phyloP scores from a whole-genome alignment of 2,797 vertebrate genomes.

The Natrix natrix region DNA sequence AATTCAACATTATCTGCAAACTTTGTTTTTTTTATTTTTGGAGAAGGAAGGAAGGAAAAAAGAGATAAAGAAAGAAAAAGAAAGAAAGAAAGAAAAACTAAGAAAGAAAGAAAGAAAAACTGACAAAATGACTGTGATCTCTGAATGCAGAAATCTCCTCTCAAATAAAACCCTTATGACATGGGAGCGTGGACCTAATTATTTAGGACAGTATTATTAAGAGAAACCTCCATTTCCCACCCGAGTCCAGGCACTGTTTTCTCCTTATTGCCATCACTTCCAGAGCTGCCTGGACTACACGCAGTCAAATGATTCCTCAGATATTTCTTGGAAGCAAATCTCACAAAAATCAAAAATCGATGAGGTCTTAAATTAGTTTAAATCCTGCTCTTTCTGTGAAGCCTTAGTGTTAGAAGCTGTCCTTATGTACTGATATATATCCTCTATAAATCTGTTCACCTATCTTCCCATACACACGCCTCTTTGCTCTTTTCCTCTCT shows the following conservation, averaged over 20 bases:
- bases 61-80: not conserved
- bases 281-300: not conserved
- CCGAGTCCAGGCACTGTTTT: not conserved
- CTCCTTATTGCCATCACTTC: not conserved
- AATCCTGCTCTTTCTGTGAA: not conserved
- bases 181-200: not conserved
- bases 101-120: not conserved
- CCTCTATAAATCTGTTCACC: not conserved
- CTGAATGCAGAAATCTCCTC: constrained; percentile 16
- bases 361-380: not conserved
- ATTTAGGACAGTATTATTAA: not conserved
- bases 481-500: not conserved
- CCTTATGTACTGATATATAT: not conserved
- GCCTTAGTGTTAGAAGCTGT: not conserved
- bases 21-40: constrained; percentile 45
- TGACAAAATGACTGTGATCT: constrained; percentile 8
- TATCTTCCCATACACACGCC: not conserved
- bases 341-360: not conserved
- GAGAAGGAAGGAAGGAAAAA: no score
- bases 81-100: not conserved
- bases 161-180: not conserved
- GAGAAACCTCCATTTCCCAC: not conserved
- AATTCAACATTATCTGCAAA: not conserved
- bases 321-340: not conserved
- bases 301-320: not conserved